Percentiles rank a stretch among this genome's conserved stretches.
Conservation (phyloP, 2,888 invertebrate species). For the Eustalomyia histrio region DNA sequence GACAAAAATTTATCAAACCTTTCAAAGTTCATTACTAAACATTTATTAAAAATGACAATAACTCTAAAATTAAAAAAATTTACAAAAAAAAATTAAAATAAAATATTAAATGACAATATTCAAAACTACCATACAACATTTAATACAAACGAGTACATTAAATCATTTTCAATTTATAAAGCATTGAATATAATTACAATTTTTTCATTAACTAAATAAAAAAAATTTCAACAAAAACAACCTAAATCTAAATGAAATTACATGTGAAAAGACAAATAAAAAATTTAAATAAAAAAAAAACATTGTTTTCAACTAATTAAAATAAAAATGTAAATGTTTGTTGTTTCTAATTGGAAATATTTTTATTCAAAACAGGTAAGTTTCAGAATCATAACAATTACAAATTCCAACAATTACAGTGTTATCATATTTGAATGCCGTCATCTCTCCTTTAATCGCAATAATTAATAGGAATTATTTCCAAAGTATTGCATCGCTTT, state of each 20-base stretch:
- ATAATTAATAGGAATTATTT: no score
- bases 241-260: constrained; percentile 35
- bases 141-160: constrained; percentile 43
- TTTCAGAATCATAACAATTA: background rate
- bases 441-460: no score
- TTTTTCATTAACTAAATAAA: constrained; percentile 51
- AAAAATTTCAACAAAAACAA: constrained; percentile 34
- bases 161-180: constrained; percentile 55
- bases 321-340: constrained; percentile 1
- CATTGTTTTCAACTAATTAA: constrained; percentile 63
- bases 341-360: constrained; percentile 10
- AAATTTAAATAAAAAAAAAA: constrained; percentile 39
- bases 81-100: background rate
- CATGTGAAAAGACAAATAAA: constrained; percentile 61
- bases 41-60: background rate
- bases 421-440: no score
- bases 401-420: no score
- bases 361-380: background rate
- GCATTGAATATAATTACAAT: constrained; percentile 53
- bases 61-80: background rate
- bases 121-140: constrained; percentile 23
- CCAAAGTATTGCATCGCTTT: no score
- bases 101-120: constrained; percentile 9
- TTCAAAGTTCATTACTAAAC: background rate
- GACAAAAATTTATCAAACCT: background rate